Conservation (phyloP, 2,888 invertebrate species). For the Sisyra terminalis region DNA sequence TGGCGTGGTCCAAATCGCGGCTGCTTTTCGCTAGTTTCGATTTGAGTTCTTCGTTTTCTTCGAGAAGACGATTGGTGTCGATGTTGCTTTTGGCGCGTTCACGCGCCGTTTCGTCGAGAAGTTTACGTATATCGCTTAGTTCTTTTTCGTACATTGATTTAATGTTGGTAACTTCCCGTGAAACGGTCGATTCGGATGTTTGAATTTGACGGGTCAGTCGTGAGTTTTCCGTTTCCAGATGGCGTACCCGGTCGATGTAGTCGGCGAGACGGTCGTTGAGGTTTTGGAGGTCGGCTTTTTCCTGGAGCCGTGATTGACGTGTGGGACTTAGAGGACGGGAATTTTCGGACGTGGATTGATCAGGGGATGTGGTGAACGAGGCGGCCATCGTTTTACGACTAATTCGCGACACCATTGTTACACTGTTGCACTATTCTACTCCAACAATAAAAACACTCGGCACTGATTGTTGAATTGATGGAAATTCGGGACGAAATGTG, state of each 20-base stretch:
- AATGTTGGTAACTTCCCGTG: constrained; percentile 76
- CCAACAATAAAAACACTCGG: too few species aligned
- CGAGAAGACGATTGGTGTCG: constrained; percentile 72
- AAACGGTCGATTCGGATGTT: constrained; percentile 69
- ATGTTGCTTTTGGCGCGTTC: constrained; percentile 90
- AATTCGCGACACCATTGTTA: constrained; percentile 23
- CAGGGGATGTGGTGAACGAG: constrained; percentile 34
- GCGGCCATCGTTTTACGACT: constrained; percentile 33
- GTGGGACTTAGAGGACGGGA: constrained; percentile 77
- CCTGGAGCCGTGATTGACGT: constrained; percentile 74
- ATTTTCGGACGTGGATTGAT: constrained; percentile 40
- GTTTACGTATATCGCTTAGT: constrained; percentile 73
- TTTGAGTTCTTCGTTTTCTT: constrained; percentile 71
- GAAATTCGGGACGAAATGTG: too few species aligned
- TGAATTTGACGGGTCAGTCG: constrained; percentile 69
- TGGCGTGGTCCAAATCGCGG: constrained; percentile 55
- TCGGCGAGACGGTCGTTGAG: constrained; percentile 91
- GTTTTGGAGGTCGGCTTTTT: constrained; percentile 85
- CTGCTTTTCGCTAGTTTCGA: constrained; percentile 53
- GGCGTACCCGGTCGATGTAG: constrained; percentile 90
- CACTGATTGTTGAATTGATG: too few species aligned
- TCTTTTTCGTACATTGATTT: constrained; percentile 89
- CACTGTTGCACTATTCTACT: background rate
- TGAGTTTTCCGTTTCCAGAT: constrained; percentile 82
- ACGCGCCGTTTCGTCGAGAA: constrained; percentile 81